Conservation (phyloP, 1,140 invertebrate genomes). For the Tribolium castaneum region DNA sequence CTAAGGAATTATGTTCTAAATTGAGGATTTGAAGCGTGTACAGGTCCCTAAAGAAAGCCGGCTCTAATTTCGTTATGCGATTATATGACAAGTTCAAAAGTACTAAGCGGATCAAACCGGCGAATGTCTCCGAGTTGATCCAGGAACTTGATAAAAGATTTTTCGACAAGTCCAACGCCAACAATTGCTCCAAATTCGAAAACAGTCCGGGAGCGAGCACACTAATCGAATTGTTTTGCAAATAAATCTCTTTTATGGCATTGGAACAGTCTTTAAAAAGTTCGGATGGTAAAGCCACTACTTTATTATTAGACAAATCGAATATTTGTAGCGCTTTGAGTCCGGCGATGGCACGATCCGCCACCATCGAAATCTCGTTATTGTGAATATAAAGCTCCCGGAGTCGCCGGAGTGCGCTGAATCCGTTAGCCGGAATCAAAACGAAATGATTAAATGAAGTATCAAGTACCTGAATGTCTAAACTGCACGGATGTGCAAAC, state of each 20-base stretch:
- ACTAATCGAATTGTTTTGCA: constrained; percentile 90
- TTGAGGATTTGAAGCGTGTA: constrained; percentile 87
- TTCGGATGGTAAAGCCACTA: constrained; percentile 86
- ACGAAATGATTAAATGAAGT: constrained; percentile 88
- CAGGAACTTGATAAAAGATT: constrained; percentile 88
- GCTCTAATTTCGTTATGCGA: constrained; percentile 81
- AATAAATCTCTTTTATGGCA: constrained; percentile 85
- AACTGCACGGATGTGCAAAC: constrained; percentile 71
- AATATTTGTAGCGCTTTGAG: constrained; percentile 82
- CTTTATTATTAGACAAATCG: constrained; percentile 88
- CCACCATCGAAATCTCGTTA: constrained; percentile 88
- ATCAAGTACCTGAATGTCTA: constrained; percentile 85
- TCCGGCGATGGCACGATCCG: constrained; percentile 82
- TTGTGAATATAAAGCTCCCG: constrained; percentile 82
- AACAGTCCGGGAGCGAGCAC: constrained; percentile 84
- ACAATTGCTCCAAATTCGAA: constrained; percentile 84
- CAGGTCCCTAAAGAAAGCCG: constrained; percentile 82
- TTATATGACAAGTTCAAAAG: constrained; percentile 89
- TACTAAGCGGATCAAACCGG: constrained; percentile 87
- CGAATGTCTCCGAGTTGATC: constrained; percentile 85
- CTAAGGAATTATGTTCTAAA: constrained; percentile 81
- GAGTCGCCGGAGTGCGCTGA: constrained; percentile 79
- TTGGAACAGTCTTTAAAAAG: constrained; percentile 82
- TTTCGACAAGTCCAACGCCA: constrained; percentile 86
- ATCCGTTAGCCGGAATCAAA: constrained; percentile 81